Evolutionary conservation across 2,797 vertebrate genomes (phyloP), one percentile per base, ranked within the genome.

Genomic region (Mormyrops boulengeri): DNA sequence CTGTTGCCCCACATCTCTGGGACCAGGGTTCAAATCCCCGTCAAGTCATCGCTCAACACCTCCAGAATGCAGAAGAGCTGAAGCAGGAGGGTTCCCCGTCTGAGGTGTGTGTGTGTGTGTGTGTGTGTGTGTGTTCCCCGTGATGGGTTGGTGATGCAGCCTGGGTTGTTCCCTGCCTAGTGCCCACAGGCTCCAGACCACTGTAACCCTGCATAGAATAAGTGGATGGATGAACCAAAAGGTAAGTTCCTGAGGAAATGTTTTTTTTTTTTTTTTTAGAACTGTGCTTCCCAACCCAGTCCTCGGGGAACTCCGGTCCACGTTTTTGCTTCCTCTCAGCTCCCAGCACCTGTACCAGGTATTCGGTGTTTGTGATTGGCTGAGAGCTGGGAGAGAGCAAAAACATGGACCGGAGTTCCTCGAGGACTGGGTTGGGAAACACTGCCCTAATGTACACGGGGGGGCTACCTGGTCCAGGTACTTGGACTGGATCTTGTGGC

Each of bases 401-500:
- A 49, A 49, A 49, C 6, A 8, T 7, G 5, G 5, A 1, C n/a
- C 2, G 2, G n/a, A n/a, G 57, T 60, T 60, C 55, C 55, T 2
- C 6, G 6, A 60, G 19, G 55, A 60, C 55, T 2, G 6, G 55
- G 1, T 60, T 60, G 6, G 55, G 6, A 22, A 49, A 49, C 47
- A 47, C 8, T 4, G n/a, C 38, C 7, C 19, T 47, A 30, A 50
- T 26, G 22, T 2, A 26, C 12, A 12, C n/a, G 9, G 4, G 4
- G 62, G 2, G 17, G 47, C 19, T 92, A 99, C 98, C 97, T 99
- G 98, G 94, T 99, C 98, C 91, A 99, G 95, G 93, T 99, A 99
- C 93, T 99, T 99, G 93, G 98, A 98, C 95, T 99, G 98, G 90
- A 99, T 99, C 94, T 98, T 98, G 94, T 99, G 98, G 22, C 98